Evolutionary conservation across 1,140 invertebrate species (phyloP), one percentile per base, ranked within the genome.

Genomic region (Drosophila chauvacae): DNA sequence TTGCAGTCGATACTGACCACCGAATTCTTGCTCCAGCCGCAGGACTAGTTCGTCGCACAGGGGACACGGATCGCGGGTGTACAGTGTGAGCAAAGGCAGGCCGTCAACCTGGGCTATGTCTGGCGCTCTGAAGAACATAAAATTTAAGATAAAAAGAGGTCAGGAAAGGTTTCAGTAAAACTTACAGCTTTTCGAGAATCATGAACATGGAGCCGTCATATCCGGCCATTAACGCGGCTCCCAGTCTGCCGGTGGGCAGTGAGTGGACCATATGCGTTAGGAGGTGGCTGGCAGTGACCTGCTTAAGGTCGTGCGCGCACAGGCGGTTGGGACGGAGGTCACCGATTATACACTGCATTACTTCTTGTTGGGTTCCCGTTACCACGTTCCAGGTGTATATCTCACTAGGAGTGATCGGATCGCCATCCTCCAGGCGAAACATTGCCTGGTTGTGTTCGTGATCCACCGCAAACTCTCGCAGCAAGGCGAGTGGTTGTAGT

Each of bases 221-320:
- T 1, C 33, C 44, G 10, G 66, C 56, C 48, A 84, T 70, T 0
- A 79, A 47, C 0, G 97, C 98, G 55, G 98, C 95, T 60, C 98
- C 99, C 79, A 97, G 96, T 92, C 99, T 94, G 6, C 98, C 98
- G 37, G 95, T 93, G 86, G 98, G 96, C 7, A 99, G 93, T 47
- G 96, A 94, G 93, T 99, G 97, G 11, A 96, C 97, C 69, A 99
- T 94, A 93, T 99, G 98, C 20, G 96, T 96, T 10, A 98, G 95
- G 71, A 99, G 95, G 77, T 99, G 94, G n/a, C 97, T 96, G 33
- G 98, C 98, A 10, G 98, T 99, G 97, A 99, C 99, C 70, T 98
- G 96, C 93, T 99, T 97, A 13, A 98, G 98, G 95, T 99, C 82
- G 97, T 97, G 93, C 97, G 98, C 30, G 97, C 98, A 26, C 99